Conservation (phyloP, 2,797 vertebrate genomes). For the Mormyrus hasselquistii region DNA sequence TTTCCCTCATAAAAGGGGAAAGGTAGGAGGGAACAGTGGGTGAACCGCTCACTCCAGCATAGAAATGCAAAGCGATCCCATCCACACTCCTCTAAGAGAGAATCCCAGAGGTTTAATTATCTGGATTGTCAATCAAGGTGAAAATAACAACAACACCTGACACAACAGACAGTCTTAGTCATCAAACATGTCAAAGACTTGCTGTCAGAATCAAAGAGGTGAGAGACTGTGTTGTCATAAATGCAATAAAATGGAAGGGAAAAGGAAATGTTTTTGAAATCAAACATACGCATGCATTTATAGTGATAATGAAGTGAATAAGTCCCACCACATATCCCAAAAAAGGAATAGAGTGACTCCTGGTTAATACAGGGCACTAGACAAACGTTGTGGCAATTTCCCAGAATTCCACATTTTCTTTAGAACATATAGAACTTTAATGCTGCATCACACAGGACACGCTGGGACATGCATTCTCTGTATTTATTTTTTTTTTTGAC, state of each 20-base stretch:
- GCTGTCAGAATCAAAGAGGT: slow-evolving; percentile 34
- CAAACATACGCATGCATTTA: slow-evolving; percentile 31
- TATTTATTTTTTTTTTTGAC: slow-evolving; percentile 4
- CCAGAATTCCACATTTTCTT: not conserved
- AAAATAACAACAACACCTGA: slow-evolving; percentile 57
- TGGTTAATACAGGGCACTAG: not conserved
- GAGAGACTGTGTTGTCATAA: slow-evolving; percentile 6
- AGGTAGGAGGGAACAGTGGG: not conserved
- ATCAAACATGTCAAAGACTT: slow-evolving; percentile 53
- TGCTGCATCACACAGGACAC: not conserved
- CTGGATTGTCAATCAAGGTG: slow-evolving; percentile 59
- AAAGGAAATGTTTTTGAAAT: slow-evolving; percentile 17
- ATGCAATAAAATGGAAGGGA: not conserved
- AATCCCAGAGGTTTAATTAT: slow-evolving; percentile 65
- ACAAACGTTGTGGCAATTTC: not conserved
- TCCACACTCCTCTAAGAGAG: slow-evolving; percentile 47
- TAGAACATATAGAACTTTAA: not conserved
- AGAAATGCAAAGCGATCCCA: slow-evolving; percentile 20
- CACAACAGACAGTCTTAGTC: slow-evolving; percentile 50
- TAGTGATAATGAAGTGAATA: slow-evolving; percentile 7
- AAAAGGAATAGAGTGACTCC: not conserved
- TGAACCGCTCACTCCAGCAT: not conserved
- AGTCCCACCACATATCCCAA: not conserved
- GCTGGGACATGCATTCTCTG: not conserved
- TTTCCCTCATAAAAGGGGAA: not conserved